Evolutionary conservation across 2,797 vertebrate genomes (phyloP).

Genomic region (Melopsittacus undulatus): DNA sequence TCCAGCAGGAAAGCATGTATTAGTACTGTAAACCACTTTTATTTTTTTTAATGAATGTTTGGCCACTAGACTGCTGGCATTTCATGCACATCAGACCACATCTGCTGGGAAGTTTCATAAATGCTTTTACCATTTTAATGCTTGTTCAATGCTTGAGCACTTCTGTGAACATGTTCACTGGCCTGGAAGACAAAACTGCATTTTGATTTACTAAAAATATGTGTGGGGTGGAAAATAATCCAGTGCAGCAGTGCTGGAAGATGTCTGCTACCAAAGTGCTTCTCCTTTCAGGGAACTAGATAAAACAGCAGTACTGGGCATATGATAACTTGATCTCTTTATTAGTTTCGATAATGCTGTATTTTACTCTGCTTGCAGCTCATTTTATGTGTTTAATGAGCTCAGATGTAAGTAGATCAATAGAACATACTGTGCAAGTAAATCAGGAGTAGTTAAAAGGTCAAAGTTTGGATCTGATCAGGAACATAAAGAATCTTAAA

Average conservation of each 20-base stretch:
- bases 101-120: neutral
- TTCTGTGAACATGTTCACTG: neutral
- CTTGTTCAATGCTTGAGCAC: neutral
- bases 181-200: neutral
- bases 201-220: neutral
- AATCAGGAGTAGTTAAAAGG: constrained; percentile 41
- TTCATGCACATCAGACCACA: neutral
- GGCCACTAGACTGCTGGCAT: neutral
- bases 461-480: constrained; percentile 40
- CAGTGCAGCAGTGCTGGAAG: neutral
- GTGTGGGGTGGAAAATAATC: neutral
- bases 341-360: neutral
- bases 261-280: neutral
- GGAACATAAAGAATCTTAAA: neutral
- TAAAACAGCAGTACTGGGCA: neutral
- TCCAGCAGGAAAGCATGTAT: neutral
- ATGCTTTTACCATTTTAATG: neutral
- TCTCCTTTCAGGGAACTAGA: neutral
- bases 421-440: constrained; percentile 29
- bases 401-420: constrained; percentile 42
- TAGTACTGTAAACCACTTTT: neutral
- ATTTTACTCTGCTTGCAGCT: constrained; percentile 5
- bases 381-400: constrained; percentile 46
- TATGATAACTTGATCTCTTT: neutral
- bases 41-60: neutral